A percentile compares a stretch with the other conserved stretches of the same genome.
phyloP scores from a whole-genome alignment of 2,113 vertebrate species.

The Leptobrachium leishanense region DNA sequence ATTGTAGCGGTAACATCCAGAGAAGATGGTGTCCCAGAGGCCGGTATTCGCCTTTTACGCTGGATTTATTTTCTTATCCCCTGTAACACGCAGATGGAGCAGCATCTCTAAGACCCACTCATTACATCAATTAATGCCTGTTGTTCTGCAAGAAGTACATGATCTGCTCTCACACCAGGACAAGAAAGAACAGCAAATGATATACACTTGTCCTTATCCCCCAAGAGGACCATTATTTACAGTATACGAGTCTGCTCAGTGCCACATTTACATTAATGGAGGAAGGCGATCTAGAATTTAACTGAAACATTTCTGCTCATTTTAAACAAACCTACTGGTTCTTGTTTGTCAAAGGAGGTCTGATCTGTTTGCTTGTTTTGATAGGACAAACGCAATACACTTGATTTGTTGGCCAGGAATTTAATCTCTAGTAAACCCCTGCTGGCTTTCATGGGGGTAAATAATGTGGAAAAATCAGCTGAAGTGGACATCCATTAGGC shows the following conservation, averaged over 20 bases:
- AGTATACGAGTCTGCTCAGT: not conserved
- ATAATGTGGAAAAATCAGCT: no score
- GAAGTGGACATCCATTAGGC: no score
- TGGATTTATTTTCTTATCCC: conserved; percentile 39
- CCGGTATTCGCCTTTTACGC: conserved; percentile 34
- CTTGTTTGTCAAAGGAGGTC: no score
- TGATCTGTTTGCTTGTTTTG: no score
- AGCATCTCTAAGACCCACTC: conserved; percentile 33
- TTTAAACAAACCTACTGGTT: no score
- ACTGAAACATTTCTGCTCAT: not conserved
- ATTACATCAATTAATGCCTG: conserved; percentile 41
- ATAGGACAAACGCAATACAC: no score
- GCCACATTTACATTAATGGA: conserved; percentile 7
- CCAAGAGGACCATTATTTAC: conserved; percentile 29
- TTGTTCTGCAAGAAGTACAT: conserved; percentile 24
- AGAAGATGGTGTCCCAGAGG: conserved; percentile 33
- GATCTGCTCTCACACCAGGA: conserved; percentile 35
- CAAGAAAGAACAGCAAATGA: conserved; percentile 35
- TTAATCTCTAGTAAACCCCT: no score
- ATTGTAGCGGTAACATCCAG: conserved; percentile 22
- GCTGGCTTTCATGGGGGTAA: no score
- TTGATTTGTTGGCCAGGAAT: no score
- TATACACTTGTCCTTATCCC: conserved; percentile 31
- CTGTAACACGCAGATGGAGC: conserved; percentile 5
- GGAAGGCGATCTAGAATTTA: no score